A percentile compares a stretch with the other conserved stretches of the same genome.
Evolutionary conservation across 2,888 invertebrate genomes (phyloP).

Genomic region (Hydriomena furcata): DNA sequence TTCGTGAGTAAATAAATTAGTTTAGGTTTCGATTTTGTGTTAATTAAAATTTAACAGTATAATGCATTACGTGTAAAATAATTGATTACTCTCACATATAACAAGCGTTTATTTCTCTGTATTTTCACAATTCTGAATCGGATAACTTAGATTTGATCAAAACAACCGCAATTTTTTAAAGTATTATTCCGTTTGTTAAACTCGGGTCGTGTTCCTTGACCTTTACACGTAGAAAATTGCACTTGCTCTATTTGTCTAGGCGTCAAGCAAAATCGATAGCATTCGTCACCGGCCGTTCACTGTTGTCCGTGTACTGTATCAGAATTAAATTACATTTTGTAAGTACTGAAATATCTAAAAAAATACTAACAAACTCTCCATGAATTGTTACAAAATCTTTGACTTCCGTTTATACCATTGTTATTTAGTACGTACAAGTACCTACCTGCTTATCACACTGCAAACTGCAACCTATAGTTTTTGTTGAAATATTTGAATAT

Average conservation of each 20-base stretch:
- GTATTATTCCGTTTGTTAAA: too few species aligned
- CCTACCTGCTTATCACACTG: too few species aligned
- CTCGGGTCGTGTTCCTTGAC: too few species aligned
- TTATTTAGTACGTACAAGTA: neutral
- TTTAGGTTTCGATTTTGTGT: neutral
- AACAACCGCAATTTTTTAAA: neutral
- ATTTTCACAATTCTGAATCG: too few species aligned
- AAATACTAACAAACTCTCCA: too few species aligned
- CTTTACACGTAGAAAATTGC: slow-evolving; percentile 49
- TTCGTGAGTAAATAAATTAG: slow-evolving; percentile 10
- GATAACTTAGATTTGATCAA: neutral
- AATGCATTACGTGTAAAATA: neutral
- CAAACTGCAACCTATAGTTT: too few species aligned
- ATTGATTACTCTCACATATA: neutral
- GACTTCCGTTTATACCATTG: neutral
- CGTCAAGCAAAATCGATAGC: slow-evolving; percentile 50
- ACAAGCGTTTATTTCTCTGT: too few species aligned
- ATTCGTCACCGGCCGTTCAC: slow-evolving; percentile 40
- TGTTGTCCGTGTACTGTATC: slow-evolving; percentile 10
- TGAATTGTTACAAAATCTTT: too few species aligned
- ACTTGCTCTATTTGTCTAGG: slow-evolving; percentile 47
- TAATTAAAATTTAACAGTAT: neutral
- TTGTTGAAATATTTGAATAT: neutral
- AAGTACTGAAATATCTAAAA: too few species aligned
- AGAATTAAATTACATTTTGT: too few species aligned